Evolutionary conservation across 2,797 vertebrate species (phyloP).

Genomic region (Periophthalmus magnuspinnatus): DNA sequence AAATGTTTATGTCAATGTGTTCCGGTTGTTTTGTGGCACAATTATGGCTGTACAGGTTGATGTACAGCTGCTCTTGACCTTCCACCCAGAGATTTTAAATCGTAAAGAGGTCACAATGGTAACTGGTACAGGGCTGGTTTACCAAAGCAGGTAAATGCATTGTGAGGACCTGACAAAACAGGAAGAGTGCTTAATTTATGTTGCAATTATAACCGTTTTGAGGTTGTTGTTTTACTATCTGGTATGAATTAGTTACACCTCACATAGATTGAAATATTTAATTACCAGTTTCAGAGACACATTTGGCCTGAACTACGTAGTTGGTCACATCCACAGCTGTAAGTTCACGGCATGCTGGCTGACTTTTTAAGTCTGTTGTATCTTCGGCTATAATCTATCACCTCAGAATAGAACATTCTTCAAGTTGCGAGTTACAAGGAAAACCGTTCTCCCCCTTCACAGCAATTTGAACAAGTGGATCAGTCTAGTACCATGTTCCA

Average conservation of each 20-base stretch:
- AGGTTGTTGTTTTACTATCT: conserved; percentile 52
- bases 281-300: conserved; percentile 45
- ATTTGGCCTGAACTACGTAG: conserved; percentile 56
- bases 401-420: conserved; percentile 80
- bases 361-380: conserved; percentile 69
- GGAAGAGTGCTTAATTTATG: conserved; percentile 63
- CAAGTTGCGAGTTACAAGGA: conserved; percentile 81
- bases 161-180: conserved; percentile 49
- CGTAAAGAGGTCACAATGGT: conserved; percentile 45
- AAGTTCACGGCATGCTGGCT: conserved; percentile 81
- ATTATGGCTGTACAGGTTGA: conserved; percentile 86
- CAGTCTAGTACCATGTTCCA: conserved; percentile 80
- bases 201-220: conserved; percentile 53
- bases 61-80: conserved; percentile 66
- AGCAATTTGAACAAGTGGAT: conserved; percentile 76
- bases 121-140: conserved; percentile 66
- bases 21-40: conserved; percentile 90
- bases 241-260: conserved; percentile 44
- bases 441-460: conserved; percentile 65
- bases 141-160: conserved; percentile 41
- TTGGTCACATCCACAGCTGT: conserved; percentile 57
- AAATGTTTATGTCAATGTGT: conserved; percentile 93
- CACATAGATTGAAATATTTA: conserved; percentile 54
- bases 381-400: conserved; percentile 67
- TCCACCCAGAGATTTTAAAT: conserved; percentile 48